Evolutionary conservation across 1,140 invertebrate genomes (phyloP).

Genomic region (Papilio polytes): DNA sequence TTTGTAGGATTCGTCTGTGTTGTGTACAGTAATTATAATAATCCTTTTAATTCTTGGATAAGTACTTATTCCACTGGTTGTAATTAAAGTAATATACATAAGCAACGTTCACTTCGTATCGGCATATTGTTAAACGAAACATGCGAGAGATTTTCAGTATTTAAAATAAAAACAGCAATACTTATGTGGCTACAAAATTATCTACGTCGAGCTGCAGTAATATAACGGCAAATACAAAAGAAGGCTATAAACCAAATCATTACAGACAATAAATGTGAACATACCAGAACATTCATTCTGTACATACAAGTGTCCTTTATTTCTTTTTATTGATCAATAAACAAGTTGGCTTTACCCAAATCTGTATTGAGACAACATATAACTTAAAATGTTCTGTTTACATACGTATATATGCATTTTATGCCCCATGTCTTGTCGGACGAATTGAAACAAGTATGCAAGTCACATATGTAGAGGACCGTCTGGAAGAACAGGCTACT

Average conservation of each 20-base stretch:
- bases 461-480: too few relatives aligned
- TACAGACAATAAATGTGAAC: not conserved
- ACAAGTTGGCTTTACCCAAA: not conserved
- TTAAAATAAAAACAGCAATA: too few relatives aligned
- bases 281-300: slow-evolving; percentile 10
- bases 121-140: too few relatives aligned
- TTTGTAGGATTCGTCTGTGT: not conserved
- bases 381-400: not conserved
- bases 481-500: not conserved
- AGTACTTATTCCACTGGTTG: not conserved
- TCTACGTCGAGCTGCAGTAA: too few relatives aligned
- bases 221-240: too few relatives aligned
- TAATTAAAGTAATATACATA: not conserved
- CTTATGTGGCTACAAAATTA: too few relatives aligned
- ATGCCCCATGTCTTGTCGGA: too few relatives aligned
- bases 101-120: not conserved
- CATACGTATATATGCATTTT: not conserved
- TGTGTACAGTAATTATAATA: not conserved
- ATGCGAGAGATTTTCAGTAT: too few relatives aligned
- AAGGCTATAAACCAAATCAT: too few relatives aligned
- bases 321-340: not conserved
- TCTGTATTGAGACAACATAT: not conserved
- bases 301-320: slow-evolving; percentile 4
- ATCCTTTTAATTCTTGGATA: not conserved
- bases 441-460: too few relatives aligned